Evolutionary conservation across 2,797 vertebrate genomes (phyloP).

Genomic region (Capromys pilorides): DNA sequence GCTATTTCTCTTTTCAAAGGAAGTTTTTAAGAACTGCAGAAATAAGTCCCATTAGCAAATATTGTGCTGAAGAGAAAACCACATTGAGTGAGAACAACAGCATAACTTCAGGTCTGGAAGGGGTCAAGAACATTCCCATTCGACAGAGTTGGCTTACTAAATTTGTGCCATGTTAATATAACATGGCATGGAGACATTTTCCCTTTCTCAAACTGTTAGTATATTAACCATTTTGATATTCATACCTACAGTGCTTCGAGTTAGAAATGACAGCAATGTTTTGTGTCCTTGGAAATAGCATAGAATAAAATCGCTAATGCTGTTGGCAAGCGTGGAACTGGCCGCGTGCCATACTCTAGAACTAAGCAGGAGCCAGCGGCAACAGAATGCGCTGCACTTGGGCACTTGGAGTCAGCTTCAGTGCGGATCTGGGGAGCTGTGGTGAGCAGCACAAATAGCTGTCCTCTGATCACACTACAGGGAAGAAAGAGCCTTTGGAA

Average conservation of each 20-base stretch:
- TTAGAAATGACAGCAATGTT: conserved; percentile 51
- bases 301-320: conserved; percentile 62
- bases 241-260: conserved; percentile 36
- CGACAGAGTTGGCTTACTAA: conserved; percentile 47
- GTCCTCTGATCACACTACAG: conserved; percentile 24
- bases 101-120: conserved; percentile 71
- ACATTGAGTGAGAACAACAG: conserved; percentile 57
- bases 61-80: conserved; percentile 70
- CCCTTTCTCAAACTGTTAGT: conserved; percentile 45
- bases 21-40: not conserved
- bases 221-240: conserved; percentile 60
- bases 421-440: conserved; percentile 63
- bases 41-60: conserved; percentile 72
- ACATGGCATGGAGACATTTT: conserved; percentile 8
- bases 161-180: conserved; percentile 64
- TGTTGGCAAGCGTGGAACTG: conserved; percentile 71
- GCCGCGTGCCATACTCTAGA: conserved; percentile 71
- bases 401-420: conserved; percentile 70
- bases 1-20: conserved; percentile 76
- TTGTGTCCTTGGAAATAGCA: conserved; percentile 79
- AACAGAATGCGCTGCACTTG: conserved; percentile 76
- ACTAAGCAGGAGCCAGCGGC: conserved; percentile 76
- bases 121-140: conserved; percentile 70
- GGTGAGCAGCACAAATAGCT: conserved; percentile 60
- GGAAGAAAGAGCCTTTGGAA: not conserved